phyloP scores from a whole-genome alignment of 2,888 invertebrate genomes.

The Deroplatys truncata region DNA sequence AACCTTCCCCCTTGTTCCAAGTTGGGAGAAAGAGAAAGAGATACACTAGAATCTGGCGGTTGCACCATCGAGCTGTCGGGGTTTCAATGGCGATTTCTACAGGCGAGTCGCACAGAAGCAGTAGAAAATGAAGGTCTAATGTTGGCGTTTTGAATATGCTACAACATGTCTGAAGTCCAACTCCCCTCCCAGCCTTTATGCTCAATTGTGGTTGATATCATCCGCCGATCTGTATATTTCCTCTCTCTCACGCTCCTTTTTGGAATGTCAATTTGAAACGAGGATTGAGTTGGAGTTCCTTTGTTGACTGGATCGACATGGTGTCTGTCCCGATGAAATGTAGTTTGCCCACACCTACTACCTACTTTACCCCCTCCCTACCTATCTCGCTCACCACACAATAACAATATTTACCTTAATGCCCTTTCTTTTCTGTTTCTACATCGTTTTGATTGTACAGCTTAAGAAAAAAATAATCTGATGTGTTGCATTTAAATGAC shows the following conservation, averaged over 20 bases:
- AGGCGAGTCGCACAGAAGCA: slow-evolving; percentile 26
- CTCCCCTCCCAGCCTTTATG: slow-evolving; percentile 11
- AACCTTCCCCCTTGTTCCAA: background rate
- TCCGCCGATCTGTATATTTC: slow-evolving; percentile 16
- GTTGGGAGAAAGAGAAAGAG: background rate
- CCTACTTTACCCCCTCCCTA: background rate
- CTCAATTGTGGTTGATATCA: slow-evolving; percentile 16
- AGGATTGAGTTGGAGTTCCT: slow-evolving; percentile 14
- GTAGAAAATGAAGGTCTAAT: slow-evolving; percentile 27
- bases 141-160: slow-evolving; percentile 29
- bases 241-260: slow-evolving; percentile 4
- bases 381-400: background rate
- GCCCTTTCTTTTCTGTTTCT: background rate
- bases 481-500: too few species aligned
- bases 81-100: slow-evolving; percentile 24
- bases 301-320: slow-evolving; percentile 18
- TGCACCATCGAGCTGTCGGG: slow-evolving; percentile 22
- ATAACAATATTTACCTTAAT: background rate
- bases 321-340: slow-evolving; percentile 6
- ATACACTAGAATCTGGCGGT: background rate
- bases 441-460: background rate
- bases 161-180: slow-evolving; percentile 25
- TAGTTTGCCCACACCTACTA: background rate
- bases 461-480: background rate
- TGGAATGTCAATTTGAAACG: slow-evolving; percentile 25